These are phyloP conservation scores for Meghimatium bilineatum DNA, from an alignment of 2,888 invertebrate species.

Conservation along the genomic window DNA sequence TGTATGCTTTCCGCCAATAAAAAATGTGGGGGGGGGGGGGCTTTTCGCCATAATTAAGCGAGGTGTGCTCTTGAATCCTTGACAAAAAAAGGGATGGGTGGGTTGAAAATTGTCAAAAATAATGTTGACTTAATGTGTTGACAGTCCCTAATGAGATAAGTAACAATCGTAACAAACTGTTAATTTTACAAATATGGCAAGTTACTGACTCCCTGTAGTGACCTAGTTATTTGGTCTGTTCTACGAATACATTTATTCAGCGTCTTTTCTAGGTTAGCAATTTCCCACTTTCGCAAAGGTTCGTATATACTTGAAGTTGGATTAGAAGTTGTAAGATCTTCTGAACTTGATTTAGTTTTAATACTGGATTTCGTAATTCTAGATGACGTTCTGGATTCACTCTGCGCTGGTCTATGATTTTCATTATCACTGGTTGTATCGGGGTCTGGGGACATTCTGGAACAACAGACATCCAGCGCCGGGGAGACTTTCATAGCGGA, in stretches of 20 bases:
- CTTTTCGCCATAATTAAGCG: no score
- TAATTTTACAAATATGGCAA: no score
- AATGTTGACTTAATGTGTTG: no score
- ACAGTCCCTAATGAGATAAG: no score
- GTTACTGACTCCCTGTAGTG: no score
- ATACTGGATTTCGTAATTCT: not conserved
- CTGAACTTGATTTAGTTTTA: not conserved
- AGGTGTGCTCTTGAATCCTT: no score
- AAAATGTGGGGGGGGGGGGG: no score
- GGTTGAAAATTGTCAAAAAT: no score
- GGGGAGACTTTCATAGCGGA: not conserved
- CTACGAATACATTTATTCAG: not conserved
- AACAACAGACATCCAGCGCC: not conserved
- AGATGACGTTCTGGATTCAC: not conserved
- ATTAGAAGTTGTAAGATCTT: not conserved
- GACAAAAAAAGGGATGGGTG: no score
- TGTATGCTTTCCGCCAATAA: no score
- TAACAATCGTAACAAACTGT: no score
- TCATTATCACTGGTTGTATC: not conserved
- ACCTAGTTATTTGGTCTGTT: not conserved
- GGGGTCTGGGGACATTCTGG: not conserved
- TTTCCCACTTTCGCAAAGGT: not conserved
- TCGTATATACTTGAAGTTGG: not conserved
- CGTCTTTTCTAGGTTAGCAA: not conserved
- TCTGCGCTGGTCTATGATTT: not conserved